A percentile compares a stretch with the other conserved stretches of the same genome.
Conservation (phyloP, 2,888 invertebrate genomes). For the Dryocosmus kuriphilus region DNA sequence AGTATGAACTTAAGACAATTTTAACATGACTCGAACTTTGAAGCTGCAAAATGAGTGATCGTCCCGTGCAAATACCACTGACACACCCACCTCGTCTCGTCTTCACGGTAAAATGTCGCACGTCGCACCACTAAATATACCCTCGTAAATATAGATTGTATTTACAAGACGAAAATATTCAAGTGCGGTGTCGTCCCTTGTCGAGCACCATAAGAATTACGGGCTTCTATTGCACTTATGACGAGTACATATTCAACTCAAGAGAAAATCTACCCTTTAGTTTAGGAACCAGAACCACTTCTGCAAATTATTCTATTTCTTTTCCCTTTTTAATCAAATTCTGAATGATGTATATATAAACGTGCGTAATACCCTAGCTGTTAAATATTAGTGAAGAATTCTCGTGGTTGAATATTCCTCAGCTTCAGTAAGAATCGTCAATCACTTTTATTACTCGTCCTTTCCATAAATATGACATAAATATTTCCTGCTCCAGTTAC, state of each 20-base stretch:
- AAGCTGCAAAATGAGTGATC: conserved; percentile 75
- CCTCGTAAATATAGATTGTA: conserved; percentile 75
- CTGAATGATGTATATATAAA: background rate
- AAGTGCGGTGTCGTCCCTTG: conserved; percentile 60
- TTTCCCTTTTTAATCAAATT: background rate
- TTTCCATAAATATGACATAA: conserved; percentile 17
- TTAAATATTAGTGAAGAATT: background rate
- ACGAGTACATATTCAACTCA: conserved; percentile 53
- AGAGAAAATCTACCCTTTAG: conserved; percentile 46
- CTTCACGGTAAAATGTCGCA: conserved; percentile 68
- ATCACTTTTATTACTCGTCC: conserved; percentile 5
- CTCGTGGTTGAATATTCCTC: background rate
- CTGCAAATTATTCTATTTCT: background rate
- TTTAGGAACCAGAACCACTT: conserved; percentile 35
- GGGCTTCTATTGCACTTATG: conserved; percentile 41
- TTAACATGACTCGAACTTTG: conserved; percentile 57
- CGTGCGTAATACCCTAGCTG: background rate
- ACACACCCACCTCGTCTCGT: conserved; percentile 74
- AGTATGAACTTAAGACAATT: conserved; percentile 39
- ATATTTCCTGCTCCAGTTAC: conserved; percentile 17
- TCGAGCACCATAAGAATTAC: conserved; percentile 57
- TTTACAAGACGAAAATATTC: conserved; percentile 74
- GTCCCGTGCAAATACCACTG: conserved; percentile 67
- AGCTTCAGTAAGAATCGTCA: background rate
- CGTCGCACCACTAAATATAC: conserved; percentile 72